Percentiles rank a stretch among this genome's conserved stretches.
Conservation (phyloP, 2,797 vertebrate species). For the Onychomys torridus region DNA sequence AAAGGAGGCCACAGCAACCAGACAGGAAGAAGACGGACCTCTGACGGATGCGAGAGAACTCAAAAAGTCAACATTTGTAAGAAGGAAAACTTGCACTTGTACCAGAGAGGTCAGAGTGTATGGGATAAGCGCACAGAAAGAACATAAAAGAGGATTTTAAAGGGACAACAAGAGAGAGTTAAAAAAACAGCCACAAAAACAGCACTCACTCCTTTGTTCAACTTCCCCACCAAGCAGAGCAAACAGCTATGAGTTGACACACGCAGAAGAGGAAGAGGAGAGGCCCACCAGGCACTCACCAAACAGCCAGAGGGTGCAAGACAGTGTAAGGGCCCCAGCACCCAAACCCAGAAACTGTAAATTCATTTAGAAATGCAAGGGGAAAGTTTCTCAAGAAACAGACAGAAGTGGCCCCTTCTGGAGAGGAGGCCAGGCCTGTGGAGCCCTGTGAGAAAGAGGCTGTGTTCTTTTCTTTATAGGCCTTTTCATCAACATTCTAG, state of each 20-base stretch:
- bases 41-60: neutral
- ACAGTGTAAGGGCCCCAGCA: neutral
- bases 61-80: neutral
- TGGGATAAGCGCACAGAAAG: neutral
- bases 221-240: neutral
- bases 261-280: neutral
- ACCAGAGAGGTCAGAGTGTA: neutral
- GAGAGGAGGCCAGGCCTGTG: neutral
- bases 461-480: neutral
- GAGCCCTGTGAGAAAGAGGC: rapidly evolving
- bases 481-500: neutral
- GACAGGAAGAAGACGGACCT: neutral
- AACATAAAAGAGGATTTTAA: neutral
- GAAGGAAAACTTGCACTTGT: neutral
- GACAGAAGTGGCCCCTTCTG: neutral
- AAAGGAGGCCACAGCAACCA: neutral
- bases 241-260: neutral
- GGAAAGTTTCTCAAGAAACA: conserved; percentile 41
- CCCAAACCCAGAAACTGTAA: neutral
- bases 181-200: neutral
- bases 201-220: neutral
- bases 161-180: neutral
- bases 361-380: neutral
- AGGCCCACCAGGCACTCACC: neutral
- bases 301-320: neutral